phyloP scores from a whole-genome alignment of 1,140 invertebrate genomes.

The Drosophila sp. region DNA sequence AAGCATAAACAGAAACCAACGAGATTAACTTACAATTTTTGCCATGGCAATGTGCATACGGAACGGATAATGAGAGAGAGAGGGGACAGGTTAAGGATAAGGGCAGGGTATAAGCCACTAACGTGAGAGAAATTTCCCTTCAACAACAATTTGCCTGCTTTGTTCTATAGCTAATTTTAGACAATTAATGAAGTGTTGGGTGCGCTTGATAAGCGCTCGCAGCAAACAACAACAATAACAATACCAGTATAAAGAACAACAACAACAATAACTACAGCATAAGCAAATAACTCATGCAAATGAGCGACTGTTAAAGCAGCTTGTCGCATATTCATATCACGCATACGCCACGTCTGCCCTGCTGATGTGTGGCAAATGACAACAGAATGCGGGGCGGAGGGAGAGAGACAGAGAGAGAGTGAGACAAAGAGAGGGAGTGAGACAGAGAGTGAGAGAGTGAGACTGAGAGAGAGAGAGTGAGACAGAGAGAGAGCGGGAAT shows the following conservation, averaged over 20 bases:
- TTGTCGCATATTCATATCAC: slow-evolving; percentile 58
- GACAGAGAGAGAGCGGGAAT: background rate
- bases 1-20: slow-evolving; percentile 13
- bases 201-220: slow-evolving; percentile 71
- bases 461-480: background rate
- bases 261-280: slow-evolving; percentile 24
- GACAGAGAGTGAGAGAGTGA: slow-evolving; percentile 1
- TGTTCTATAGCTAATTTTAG: slow-evolving; percentile 81
- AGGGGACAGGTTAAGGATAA: background rate
- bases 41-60: slow-evolving; percentile 20
- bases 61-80: background rate
- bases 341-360: slow-evolving; percentile 58
- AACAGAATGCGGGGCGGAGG: slow-evolving; percentile 20
- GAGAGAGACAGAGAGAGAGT: background rate
- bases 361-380: slow-evolving; percentile 63
- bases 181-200: slow-evolving; percentile 83
- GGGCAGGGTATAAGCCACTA: slow-evolving; percentile 7
- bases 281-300: slow-evolving; percentile 74
- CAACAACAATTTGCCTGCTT: slow-evolving; percentile 30
- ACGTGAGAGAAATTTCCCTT: slow-evolving; percentile 23
- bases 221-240: slow-evolving; percentile 37
- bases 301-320: slow-evolving; percentile 61
- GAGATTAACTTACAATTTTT: slow-evolving; percentile 37
- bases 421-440: background rate
- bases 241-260: slow-evolving; percentile 35